A percentile compares a stretch with the other conserved stretches of the same genome.
These are phyloP conservation scores for Branchellion lobata DNA, from an alignment of 2,888 invertebrate species.

Conservation along the genomic window DNA sequence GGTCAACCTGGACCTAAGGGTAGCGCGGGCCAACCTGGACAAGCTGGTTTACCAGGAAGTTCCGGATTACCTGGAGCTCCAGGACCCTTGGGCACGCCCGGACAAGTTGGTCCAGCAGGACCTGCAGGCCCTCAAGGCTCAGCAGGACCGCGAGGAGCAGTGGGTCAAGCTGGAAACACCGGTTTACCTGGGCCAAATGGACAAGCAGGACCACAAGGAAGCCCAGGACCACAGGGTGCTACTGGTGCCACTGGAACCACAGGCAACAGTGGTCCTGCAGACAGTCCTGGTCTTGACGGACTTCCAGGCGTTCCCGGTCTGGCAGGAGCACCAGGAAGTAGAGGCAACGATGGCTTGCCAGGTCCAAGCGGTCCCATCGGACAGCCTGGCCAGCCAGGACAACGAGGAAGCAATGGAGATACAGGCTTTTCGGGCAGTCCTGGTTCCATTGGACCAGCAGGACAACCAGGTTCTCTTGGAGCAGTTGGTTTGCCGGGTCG, in stretches of 20 bases:
- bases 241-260: constrained; percentile 11
- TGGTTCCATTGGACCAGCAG: constrained; percentile 39
- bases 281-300: background rate
- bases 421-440: constrained; percentile 42
- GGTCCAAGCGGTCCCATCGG: background rate
- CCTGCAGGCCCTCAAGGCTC: constrained; percentile 24
- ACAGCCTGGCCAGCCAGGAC: constrained; percentile 39
- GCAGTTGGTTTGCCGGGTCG: constrained; percentile 31
- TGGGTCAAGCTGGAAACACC: background rate
- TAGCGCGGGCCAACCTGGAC: background rate
- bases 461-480: constrained; percentile 28
- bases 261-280: background rate
- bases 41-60: background rate
- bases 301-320: background rate
- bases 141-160: constrained; percentile 12
- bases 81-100: constrained; percentile 11
- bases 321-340: background rate
- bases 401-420: constrained; percentile 44
- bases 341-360: background rate
- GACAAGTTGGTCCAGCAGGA: constrained; percentile 1
- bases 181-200: background rate
- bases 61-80: constrained; percentile 28
- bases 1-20: constrained; percentile 12
- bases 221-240: constrained; percentile 31
- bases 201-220: background rate